Evolutionary conservation across 2,888 invertebrate genomes (phyloP).

Genomic region (Drosophila kokeensis): DNA sequence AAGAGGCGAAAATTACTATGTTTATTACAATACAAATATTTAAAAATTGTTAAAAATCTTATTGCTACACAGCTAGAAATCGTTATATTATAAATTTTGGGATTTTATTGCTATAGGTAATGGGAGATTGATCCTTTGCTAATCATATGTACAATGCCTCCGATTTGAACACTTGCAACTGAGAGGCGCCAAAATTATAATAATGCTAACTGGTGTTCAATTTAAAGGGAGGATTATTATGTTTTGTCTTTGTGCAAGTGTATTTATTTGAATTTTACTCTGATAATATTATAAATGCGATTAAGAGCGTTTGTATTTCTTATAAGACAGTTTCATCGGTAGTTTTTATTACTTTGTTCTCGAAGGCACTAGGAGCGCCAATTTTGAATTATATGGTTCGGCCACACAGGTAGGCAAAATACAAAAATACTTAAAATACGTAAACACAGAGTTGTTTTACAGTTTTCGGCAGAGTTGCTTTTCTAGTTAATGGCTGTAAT

Average conservation of each 20-base stretch:
- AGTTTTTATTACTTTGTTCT: not conserved
- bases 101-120: too few species aligned
- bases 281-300: not conserved
- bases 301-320: not conserved
- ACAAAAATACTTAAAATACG: constrained; percentile 16
- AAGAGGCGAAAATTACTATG: not conserved
- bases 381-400: not conserved
- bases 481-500: not conserved
- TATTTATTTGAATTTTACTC: not conserved
- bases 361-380: not conserved
- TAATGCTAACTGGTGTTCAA: too few species aligned
- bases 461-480: constrained; percentile 16
- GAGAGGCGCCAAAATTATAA: too few species aligned
- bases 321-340: not conserved
- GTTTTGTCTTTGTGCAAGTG: not conserved
- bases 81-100: too few species aligned
- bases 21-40: not conserved
- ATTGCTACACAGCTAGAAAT: not conserved
- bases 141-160: too few species aligned
- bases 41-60: not conserved
- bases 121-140: too few species aligned
- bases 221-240: not conserved
- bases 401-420: not conserved
- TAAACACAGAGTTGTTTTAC: constrained; percentile 25
- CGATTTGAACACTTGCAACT: too few species aligned